A percentile compares a stretch with the other conserved stretches of the same genome.
Evolutionary conservation across 2,113 vertebrate species (phyloP).

Genomic region (Calidris pugnax): DNA sequence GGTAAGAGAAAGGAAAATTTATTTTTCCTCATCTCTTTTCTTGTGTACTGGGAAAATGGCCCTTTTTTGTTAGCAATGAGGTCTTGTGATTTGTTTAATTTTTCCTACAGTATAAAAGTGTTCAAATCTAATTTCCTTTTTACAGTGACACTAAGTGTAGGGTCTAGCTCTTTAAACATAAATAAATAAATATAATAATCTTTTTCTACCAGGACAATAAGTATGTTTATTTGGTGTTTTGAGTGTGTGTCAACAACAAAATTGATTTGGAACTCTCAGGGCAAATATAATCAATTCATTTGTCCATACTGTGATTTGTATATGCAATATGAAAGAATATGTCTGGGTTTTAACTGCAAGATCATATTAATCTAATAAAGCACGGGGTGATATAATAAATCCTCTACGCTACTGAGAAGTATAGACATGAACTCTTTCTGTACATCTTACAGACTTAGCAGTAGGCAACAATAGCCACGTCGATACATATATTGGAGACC

Average conservation of each 20-base stretch:
- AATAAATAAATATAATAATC: background rate
- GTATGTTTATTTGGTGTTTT: background rate
- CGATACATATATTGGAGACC: background rate
- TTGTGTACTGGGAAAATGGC: background rate
- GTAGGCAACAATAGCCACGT: background rate
- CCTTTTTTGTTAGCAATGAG: background rate
- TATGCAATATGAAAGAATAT: background rate
- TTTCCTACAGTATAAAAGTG: background rate
- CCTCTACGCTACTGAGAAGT: background rate
- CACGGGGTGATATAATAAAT: background rate
- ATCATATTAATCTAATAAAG: background rate
- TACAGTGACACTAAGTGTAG: background rate
- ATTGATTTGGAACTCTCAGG: background rate
- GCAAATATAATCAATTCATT: background rate
- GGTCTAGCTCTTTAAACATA: background rate
- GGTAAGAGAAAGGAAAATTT: background rate
- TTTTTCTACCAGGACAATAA: background rate
- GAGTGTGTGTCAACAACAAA: background rate
- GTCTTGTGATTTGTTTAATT: background rate
- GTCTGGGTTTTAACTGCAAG: background rate
- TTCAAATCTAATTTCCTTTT: background rate
- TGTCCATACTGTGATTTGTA: background rate
- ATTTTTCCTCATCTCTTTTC: background rate
- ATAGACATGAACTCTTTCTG: background rate
- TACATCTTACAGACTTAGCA: background rate